phyloP scores from a whole-genome alignment of 2,888 invertebrate species.

The Laothoe populi region DNA sequence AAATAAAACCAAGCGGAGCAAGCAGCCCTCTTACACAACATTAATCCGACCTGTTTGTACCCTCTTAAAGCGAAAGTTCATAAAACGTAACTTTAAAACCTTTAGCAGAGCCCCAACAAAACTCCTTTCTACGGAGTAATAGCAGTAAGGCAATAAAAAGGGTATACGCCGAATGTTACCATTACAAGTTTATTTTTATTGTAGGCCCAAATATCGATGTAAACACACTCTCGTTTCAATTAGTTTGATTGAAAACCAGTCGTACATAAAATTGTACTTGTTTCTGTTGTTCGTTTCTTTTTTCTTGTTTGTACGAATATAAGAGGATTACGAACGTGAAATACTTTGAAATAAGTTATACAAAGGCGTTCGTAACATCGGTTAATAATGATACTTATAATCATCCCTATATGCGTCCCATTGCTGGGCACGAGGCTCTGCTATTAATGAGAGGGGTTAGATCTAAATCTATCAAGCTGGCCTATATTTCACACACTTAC shows the following conservation, averaged over 20 bases:
- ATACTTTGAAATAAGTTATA: no score
- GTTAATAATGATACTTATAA: no score
- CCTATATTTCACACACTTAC: no score
- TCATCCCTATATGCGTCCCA: no score
- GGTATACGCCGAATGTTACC: conserved; percentile 31
- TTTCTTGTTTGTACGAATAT: not conserved
- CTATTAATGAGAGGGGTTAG: no score
- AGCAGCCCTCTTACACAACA: not conserved
- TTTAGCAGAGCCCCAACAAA: not conserved
- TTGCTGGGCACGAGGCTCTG: no score
- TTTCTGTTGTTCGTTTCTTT: not conserved
- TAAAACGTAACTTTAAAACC: conserved; percentile 17
- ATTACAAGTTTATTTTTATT: conserved; percentile 31
- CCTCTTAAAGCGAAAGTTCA: conserved; percentile 17
- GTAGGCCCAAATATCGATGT: conserved; percentile 20
- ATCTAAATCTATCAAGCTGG: no score
- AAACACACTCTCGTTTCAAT: conserved; percentile 10
- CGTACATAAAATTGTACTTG: not conserved
- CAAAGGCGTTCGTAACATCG: no score
- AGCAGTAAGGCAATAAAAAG: conserved; percentile 31
- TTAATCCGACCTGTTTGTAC: conserved; percentile 14
- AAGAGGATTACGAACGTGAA: no score
- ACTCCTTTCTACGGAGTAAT: conserved; percentile 15
- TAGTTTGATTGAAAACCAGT: conserved; percentile 19
- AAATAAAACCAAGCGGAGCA: not conserved